Evolutionary conservation across 2,888 invertebrate species (phyloP).

Genomic region (Chalcosyrphus nemorum): DNA sequence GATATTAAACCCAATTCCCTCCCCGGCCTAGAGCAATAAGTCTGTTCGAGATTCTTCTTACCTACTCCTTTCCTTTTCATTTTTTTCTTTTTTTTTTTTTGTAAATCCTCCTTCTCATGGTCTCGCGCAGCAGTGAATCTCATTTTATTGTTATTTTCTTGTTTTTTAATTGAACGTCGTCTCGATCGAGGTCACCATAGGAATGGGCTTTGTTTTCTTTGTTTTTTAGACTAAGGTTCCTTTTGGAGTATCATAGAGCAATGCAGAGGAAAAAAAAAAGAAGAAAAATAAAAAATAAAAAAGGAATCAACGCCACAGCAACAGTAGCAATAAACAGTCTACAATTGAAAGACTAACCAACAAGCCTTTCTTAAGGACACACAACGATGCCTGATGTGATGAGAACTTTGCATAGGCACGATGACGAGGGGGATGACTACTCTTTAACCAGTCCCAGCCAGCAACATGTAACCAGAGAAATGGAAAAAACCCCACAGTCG

Average conservation of each 20-base stretch:
- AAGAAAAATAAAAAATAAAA: background rate
- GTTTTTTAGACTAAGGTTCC: slow-evolving; percentile 23
- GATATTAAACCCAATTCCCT: background rate
- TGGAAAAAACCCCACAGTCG: slow-evolving; percentile 12
- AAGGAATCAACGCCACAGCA: slow-evolving; percentile 47
- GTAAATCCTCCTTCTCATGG: background rate
- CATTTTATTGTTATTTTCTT: slow-evolving; percentile 61
- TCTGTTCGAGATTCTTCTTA: slow-evolving; percentile 31
- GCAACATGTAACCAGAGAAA: slow-evolving; percentile 66
- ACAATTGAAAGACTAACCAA: slow-evolving; percentile 48
- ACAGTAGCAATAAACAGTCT: slow-evolving; percentile 64
- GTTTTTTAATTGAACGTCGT: slow-evolving; percentile 69
- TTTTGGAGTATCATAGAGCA: slow-evolving; percentile 35
- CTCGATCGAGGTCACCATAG: slow-evolving; percentile 71
- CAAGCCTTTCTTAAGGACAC: slow-evolving; percentile 65
- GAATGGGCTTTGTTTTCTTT: slow-evolving; percentile 41
- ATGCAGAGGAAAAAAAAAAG: background rate
- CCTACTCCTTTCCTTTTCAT: background rate
- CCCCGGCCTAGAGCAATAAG: slow-evolving; percentile 34
- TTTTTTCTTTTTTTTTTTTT: background rate
- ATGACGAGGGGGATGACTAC: slow-evolving; percentile 5
- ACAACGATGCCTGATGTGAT: slow-evolving; percentile 22
- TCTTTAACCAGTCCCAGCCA: slow-evolving; percentile 56
- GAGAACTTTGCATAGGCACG: slow-evolving; percentile 25
- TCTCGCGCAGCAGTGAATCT: slow-evolving; percentile 34